Evolutionary conservation across 2,888 invertebrate species (phyloP).

Genomic region (Listrodromus nycthemerus): DNA sequence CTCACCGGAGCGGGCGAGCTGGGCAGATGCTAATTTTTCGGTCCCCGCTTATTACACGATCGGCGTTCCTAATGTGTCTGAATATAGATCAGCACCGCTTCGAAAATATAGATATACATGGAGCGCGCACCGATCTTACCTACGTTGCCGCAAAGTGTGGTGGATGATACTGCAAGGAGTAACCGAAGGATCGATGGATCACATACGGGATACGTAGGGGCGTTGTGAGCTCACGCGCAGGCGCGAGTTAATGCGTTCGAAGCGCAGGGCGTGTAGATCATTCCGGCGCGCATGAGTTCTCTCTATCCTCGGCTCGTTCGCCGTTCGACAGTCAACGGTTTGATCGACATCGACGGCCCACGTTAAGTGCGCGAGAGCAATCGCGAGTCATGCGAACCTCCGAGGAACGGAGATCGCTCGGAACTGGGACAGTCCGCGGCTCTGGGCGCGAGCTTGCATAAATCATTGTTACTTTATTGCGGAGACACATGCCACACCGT

Average conservation of each 20-base stretch:
- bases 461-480: constrained; percentile 57
- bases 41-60: constrained; percentile 81
- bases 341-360: constrained; percentile 64
- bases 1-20: constrained; percentile 72
- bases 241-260: constrained; percentile 49
- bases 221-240: constrained; percentile 35
- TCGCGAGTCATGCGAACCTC: constrained; percentile 51
- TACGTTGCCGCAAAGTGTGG: neutral
- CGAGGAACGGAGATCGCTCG: constrained; percentile 29
- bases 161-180: constrained; percentile 9
- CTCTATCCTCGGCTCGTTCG: constrained; percentile 26
- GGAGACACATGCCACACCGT: neutral
- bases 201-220: constrained; percentile 23
- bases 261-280: constrained; percentile 48
- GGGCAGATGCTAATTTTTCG: constrained; percentile 82
- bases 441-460: constrained; percentile 41
- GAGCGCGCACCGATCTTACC: neutral
- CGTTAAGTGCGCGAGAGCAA: constrained; percentile 44
- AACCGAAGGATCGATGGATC: constrained; percentile 11
- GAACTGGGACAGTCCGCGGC: constrained; percentile 47
- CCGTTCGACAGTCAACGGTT: constrained; percentile 38
- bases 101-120: constrained; percentile 30
- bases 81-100: constrained; percentile 79
- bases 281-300: constrained; percentile 24
- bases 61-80: constrained; percentile 81